Base-by-base conservation (phyloP, 2,113 vertebrate genomes). In the Terrapene triunguis region DNA sequence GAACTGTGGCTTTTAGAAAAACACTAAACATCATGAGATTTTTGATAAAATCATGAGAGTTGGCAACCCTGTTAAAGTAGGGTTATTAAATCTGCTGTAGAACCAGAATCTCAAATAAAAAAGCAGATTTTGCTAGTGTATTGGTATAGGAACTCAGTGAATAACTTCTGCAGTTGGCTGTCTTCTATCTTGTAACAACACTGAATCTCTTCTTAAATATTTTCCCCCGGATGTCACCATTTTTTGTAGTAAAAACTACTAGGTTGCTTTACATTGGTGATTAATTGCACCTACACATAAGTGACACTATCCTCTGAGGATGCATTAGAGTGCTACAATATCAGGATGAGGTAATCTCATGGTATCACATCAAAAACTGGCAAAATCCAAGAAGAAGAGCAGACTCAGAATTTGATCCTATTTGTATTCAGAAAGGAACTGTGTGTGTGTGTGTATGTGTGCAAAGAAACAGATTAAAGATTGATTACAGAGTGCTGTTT, bases 201-300 rank as follows among this genome's bases (percentile, higher is more conserved):
- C 14, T 80, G 14, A 4, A 65, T 22, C 53, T 12, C 51, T 24
- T 35, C 50, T 16, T n/a, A 10, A 6, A 9, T 5, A 44, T 53
- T 32, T 17, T 42, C 14, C 3, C 2, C 13, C 9, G 16, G 19
- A 27, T n/a, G 38, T 44, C 16, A 1, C 27, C 11, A 35, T 57
- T 14, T 72, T 69, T 38, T 13, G 48, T 59, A 47, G 44, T n/a
- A 29, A 0, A 2, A 42, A 44, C 59, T 11, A 29, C 0, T 5
- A 42, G 65, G 44, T 17, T 5, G 8, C 35, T 32, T 24, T 19
- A 59, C 2, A n/a, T n/a, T 9, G 11, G 50, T 24, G 55, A 57
- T 1, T 6, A 0, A 0, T 35, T 27, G 32, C 13, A 54, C 80
- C 21, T 27, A 35, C 29, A 24, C 0, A 2, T 1, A 0, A 13